phyloP scores from a whole-genome alignment of 2,113 vertebrate species.

The Sebastes fasciatus region DNA sequence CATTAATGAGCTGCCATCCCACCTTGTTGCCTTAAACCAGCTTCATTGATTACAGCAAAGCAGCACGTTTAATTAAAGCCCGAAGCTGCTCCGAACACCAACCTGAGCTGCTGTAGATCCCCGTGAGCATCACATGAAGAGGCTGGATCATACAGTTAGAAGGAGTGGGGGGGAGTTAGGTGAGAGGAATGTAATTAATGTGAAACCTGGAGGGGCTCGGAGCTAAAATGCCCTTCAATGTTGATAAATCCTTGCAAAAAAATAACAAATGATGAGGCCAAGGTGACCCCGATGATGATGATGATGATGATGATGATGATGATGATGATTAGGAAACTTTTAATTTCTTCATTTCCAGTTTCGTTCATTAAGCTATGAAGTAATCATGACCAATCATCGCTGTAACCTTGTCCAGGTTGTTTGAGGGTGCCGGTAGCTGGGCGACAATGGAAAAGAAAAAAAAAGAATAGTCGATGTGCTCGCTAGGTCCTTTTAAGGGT shows the following conservation, averaged over 20 bases:
- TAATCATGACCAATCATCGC: neutral
- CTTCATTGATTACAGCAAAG: constrained; percentile 19
- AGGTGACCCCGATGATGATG: too few relatives aligned
- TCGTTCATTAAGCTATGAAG: neutral
- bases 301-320: too few relatives aligned
- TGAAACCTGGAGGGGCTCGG: neutral
- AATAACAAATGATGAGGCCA: neutral
- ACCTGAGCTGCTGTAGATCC: constrained; percentile 6
- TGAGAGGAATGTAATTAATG: constrained; percentile 20
- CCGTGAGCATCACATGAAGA: neutral
- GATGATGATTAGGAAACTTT: neutral
- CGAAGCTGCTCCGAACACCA: neutral
- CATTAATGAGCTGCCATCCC: constrained; percentile 31
- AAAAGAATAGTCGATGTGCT: too few relatives aligned
- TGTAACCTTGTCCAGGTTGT: neutral
- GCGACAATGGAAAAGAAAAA: too few relatives aligned
- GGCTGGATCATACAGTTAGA: neutral
- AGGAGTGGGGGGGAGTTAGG: neutral
- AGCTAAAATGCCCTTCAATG: constrained; percentile 16
- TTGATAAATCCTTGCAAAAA: neutral
- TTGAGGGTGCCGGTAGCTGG: too few relatives aligned
- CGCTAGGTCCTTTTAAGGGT: too few relatives aligned
- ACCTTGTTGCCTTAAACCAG: constrained; percentile 11
- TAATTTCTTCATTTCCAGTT: neutral
- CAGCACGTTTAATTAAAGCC: constrained; percentile 32